Percentiles rank a stretch among this genome's conserved stretches.
These are phyloP conservation scores for Notolabrus celidotus DNA, from an alignment of 2,797 vertebrate species.

Conservation along the genomic window DNA sequence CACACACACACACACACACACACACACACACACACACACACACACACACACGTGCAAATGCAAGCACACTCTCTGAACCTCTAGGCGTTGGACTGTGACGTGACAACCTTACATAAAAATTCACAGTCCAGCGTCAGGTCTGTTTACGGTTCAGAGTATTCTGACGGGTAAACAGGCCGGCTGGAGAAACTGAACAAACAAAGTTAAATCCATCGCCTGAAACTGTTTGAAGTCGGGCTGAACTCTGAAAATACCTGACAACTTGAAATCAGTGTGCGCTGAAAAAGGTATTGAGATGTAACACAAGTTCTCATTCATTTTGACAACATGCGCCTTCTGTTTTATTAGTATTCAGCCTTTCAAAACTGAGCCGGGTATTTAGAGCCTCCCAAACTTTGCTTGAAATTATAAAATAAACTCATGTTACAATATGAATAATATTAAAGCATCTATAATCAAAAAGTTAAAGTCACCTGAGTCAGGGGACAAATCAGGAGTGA, in stretches of 20 bases:
- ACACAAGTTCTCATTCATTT: slow-evolving; percentile 12
- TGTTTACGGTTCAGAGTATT: slow-evolving; percentile 46
- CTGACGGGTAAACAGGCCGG: slow-evolving; percentile 8
- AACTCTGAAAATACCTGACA: slow-evolving; percentile 21
- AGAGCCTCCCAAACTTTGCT: not conserved
- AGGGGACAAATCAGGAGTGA: too few species aligned
- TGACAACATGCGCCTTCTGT: not conserved
- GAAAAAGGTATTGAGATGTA: not conserved
- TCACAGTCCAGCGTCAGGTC: slow-evolving; percentile 10
- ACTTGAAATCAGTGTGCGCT: slow-evolving; percentile 7
- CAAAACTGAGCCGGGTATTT: not conserved
- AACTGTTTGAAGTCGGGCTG: slow-evolving; percentile 14
- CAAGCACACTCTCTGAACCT: slow-evolving; percentile 22
- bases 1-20: slow-evolving; percentile 37
- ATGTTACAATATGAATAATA: too few species aligned
- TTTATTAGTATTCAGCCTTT: not conserved
- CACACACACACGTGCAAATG: not conserved
- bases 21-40: too few species aligned
- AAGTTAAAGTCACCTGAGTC: too few species aligned
- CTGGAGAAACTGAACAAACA: slow-evolving; percentile 34
- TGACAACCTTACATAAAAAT: slow-evolving; percentile 31
- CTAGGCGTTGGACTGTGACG: slow-evolving; percentile 33
- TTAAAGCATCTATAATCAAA: too few species aligned
- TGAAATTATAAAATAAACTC: not conserved
- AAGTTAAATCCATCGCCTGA: slow-evolving; percentile 11